Conservation (phyloP, 2,113 vertebrate species). For the Cyphomyrus discorhynchus region DNA sequence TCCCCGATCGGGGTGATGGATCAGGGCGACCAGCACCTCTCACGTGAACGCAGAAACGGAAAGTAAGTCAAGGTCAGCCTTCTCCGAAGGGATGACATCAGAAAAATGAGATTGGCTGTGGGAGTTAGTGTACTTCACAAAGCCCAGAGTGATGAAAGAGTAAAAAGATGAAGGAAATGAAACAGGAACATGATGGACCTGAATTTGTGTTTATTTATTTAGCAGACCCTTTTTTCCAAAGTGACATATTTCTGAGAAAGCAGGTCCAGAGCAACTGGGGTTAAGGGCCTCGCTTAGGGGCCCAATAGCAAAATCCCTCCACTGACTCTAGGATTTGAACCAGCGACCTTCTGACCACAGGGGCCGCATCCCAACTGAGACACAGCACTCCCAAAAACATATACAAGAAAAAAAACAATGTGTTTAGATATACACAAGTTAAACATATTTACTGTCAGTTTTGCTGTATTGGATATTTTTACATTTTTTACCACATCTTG, state of each 20-base stretch:
- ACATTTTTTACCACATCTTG: not conserved
- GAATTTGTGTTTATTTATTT: not conserved
- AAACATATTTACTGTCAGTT: not conserved
- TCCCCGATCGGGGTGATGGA: not conserved
- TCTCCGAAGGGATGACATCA: not conserved
- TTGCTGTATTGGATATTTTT: not conserved
- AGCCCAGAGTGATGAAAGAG: not conserved
- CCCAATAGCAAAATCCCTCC: not conserved
- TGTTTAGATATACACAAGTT: not conserved
- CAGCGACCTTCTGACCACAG: not conserved
- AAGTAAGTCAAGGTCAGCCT: not conserved
- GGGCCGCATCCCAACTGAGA: not conserved
- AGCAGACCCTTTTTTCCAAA: not conserved
- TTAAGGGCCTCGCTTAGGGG: not conserved
- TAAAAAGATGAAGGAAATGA: not conserved
- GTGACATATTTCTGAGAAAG: not conserved
- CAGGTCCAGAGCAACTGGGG: not conserved
- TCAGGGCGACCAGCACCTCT: not conserved
- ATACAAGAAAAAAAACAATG: not conserved
- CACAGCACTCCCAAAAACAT: not conserved
- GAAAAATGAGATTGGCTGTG: not conserved
- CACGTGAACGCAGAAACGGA: not conserved
- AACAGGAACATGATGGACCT: not conserved
- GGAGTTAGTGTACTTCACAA: not conserved
- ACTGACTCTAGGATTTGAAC: not conserved